Evolutionary conservation across 2,113 vertebrate genomes (phyloP).

Genomic region (Archilochus colubris): DNA sequence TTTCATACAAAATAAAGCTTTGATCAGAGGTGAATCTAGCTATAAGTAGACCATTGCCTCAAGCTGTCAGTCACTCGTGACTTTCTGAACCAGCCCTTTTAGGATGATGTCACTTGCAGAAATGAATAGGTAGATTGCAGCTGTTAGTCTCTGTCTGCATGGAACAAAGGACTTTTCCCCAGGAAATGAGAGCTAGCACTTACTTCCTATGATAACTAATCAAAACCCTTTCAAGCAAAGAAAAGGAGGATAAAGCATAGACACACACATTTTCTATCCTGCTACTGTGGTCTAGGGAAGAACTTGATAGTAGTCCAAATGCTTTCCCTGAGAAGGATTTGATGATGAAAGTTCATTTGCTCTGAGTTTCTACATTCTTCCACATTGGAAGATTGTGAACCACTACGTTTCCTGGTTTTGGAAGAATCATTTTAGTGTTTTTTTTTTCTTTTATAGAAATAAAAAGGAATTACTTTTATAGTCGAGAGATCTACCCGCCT

Average conservation of each 20-base stretch:
- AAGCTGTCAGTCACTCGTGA: background rate
- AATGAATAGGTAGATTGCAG: background rate
- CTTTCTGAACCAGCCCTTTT: background rate
- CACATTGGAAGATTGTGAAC: background rate
- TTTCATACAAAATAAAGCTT: background rate
- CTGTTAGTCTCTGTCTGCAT: background rate
- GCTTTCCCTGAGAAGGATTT: background rate
- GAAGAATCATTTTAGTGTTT: background rate
- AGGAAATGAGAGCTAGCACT: constrained; percentile 33
- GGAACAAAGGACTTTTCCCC: background rate
- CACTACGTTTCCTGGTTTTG: background rate
- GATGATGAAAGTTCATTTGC: background rate
- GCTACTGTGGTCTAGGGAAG: constrained; percentile 9
- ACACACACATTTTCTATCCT: background rate
- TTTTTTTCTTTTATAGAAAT: background rate
- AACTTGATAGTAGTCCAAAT: background rate
- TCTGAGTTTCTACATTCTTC: background rate
- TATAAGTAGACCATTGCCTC: background rate
- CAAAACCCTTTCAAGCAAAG: constrained; percentile 37
- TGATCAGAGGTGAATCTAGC: background rate
- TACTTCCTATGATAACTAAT: constrained; percentile 12
- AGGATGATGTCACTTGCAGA: constrained; percentile 5
- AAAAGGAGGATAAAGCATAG: constrained; percentile 17
- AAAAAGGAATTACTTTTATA: background rate
- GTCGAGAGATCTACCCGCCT: background rate